Evolutionary conservation across 2,113 vertebrate species (phyloP).

Genomic region (Peromyscus maniculatus): DNA sequence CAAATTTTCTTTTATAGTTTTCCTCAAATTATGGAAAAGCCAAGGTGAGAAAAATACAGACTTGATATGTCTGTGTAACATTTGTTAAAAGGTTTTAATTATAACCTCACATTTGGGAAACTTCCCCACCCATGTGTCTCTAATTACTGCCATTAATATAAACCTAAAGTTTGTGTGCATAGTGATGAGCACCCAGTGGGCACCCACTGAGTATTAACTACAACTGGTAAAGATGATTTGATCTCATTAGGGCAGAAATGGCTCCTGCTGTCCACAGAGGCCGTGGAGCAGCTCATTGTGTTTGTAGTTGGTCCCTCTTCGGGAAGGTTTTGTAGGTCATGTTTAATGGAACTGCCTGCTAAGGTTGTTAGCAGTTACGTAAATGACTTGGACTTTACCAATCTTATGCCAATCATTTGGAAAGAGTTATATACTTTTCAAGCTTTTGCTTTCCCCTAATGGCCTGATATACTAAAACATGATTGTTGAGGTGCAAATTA

Average conservation of each 20-base stretch:
- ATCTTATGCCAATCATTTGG: slow-evolving; percentile 49
- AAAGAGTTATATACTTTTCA: slow-evolving; percentile 50
- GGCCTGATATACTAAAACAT: slow-evolving; percentile 43
- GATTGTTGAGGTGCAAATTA: slow-evolving; percentile 46
- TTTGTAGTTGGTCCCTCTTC: slow-evolving; percentile 34
- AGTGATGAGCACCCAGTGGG: slow-evolving; percentile 3
- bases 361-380: slow-evolving; percentile 50
- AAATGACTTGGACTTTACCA: slow-evolving; percentile 46
- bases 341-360: slow-evolving; percentile 59
- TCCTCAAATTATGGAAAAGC: not conserved
- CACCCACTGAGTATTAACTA: slow-evolving; percentile 35
- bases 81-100: slow-evolving; percentile 3
- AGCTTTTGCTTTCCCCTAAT: slow-evolving; percentile 46
- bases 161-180: slow-evolving; percentile 45
- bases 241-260: slow-evolving; percentile 43
- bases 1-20: slow-evolving; percentile 9
- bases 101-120: not conserved
- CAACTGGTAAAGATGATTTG: slow-evolving; percentile 43
- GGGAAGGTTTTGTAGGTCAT: slow-evolving; percentile 36
- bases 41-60: not conserved
- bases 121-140: not conserved
- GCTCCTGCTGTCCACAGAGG: not conserved
- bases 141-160: slow-evolving; percentile 60
- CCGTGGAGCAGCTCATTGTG: not conserved
- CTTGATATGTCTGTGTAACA: not conserved